These are phyloP conservation scores for Conger conger DNA, from an alignment of 2,113 vertebrate species.

Conservation along the genomic window DNA sequence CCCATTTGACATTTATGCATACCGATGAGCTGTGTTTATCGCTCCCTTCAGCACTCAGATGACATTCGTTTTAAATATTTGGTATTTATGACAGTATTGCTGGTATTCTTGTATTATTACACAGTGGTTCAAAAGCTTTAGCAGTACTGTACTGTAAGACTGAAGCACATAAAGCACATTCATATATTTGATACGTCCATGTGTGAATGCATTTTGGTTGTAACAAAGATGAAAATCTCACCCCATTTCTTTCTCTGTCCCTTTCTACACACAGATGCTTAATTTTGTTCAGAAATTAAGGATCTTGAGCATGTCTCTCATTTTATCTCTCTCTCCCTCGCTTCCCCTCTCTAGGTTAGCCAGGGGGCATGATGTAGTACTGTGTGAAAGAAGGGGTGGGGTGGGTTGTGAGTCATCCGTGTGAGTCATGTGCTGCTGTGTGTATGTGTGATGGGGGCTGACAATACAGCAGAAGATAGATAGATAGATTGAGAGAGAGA, in stretches of 20 bases:
- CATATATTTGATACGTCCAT: slow-evolving; percentile 5
- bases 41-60: background rate
- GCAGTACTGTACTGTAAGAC: background rate
- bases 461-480: slow-evolving; percentile 8
- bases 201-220: background rate
- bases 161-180: slow-evolving; percentile 11
- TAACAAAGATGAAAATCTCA: slow-evolving; percentile 11
- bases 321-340: slow-evolving; percentile 35
- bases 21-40: background rate
- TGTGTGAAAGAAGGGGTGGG: slow-evolving; percentile 36
- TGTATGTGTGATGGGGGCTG: slow-evolving; percentile 26
- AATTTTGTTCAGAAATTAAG: background rate
- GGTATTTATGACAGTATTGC: background rate
- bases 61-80: background rate
- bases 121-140: background rate
- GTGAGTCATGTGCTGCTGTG: slow-evolving; percentile 44
- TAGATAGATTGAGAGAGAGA: background rate
- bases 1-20: too few relatives aligned
- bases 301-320: slow-evolving; percentile 33
- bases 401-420: slow-evolving; percentile 45
- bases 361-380: slow-evolving; percentile 25
- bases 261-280: background rate
- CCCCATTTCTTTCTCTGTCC: background rate
- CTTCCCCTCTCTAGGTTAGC: slow-evolving; percentile 26
- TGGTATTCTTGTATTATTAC: background rate